Base-by-base conservation (phyloP, 2,888 invertebrate genomes). In the Rambutsinella grinnellia region DNA sequence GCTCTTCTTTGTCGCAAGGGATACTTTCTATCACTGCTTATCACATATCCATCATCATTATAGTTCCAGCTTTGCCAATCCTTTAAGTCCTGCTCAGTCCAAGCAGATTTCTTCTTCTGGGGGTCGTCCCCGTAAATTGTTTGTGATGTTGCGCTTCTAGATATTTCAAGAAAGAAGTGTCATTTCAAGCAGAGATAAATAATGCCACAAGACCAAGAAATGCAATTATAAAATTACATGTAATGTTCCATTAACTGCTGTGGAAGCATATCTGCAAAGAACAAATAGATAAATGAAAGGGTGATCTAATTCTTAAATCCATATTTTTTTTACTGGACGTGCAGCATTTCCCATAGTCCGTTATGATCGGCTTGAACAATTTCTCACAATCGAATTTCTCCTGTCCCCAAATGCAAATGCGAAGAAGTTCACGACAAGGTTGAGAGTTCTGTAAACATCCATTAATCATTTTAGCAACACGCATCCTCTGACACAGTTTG, bases 311-410 rank as follows among this genome's bases (percentile, higher is more conserved):
- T n/a, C n/a, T n/a, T n/a, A n/a, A n/a, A 85, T 95, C n/a, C n/a
- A n/a, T n/a, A n/a, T n/a, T n/a, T n/a, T n/a, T n/a, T n/a, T n/a
- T n/a, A n/a, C n/a, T 95, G 85, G 94, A 95, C 0, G 93, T 92
- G 86, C 94, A 95, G 85, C 78, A 95, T 2, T 94, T 88, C 0
- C 76, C 69, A 28, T 76, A 69, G 19, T 76, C 69, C 1, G 63
- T 94, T 74, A 94, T 87, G 60, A 92, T 91, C 0, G 93, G 91
- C 85, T 92, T 92, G 86, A 94, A 94, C 68, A 93, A 87, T 61
- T 90, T 89, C 8, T 90, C 88, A 84, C 94, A 94, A 58, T 89
- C 88, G 83, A 90, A 88, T 0, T 82, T 83, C 13, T 87, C 87
- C 0, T 90, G 90, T 79, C 91, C 91, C 91, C 93, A 94, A 69